Percentiles rank a stretch among this genome's conserved stretches.
Conservation (phyloP, 2,888 invertebrate genomes). For the Nephrotoma flavescens region DNA sequence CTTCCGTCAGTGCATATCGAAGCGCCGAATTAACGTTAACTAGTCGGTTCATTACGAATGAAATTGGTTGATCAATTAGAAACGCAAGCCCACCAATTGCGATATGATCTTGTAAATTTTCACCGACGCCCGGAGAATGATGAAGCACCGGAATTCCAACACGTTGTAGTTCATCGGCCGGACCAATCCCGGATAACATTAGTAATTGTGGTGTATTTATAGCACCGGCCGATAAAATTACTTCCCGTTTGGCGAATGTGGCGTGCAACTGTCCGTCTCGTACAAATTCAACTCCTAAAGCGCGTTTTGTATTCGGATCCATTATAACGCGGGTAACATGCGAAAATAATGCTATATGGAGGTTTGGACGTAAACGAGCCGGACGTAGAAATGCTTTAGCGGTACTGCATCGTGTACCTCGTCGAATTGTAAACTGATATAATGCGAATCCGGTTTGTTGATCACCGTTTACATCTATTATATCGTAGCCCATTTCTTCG, state of each 20-base stretch:
- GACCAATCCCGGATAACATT: slow-evolving; percentile 80
- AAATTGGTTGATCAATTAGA: slow-evolving; percentile 63
- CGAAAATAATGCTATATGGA: slow-evolving; percentile 66
- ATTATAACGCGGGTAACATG: slow-evolving; percentile 67
- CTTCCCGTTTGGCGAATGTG: slow-evolving; percentile 28
- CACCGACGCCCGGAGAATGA: slow-evolving; percentile 70
- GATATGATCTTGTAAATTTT: slow-evolving; percentile 80
- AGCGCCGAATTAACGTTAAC: slow-evolving; percentile 72
- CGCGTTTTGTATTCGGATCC: slow-evolving; percentile 52
- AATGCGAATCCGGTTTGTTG: slow-evolving; percentile 77
- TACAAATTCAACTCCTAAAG: slow-evolving; percentile 67
- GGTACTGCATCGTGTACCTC: slow-evolving; percentile 68
- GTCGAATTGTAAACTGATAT: slow-evolving; percentile 77
- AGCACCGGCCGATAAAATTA: slow-evolving; percentile 53
- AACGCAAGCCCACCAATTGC: slow-evolving; percentile 75
- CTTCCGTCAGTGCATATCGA: slow-evolving; percentile 70
- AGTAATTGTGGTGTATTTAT: slow-evolving; percentile 84
- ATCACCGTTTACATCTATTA: slow-evolving; percentile 70
- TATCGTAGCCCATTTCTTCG: slow-evolving; percentile 84
- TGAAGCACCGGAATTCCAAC: slow-evolving; percentile 57
- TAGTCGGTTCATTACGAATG: slow-evolving; percentile 63
- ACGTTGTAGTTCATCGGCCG: slow-evolving; percentile 52
- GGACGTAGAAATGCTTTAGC: slow-evolving; percentile 77
- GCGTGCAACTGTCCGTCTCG: slow-evolving; percentile 40
- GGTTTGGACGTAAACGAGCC: slow-evolving; percentile 56